Base-by-base conservation (phyloP, 2,888 invertebrate genomes). In the Pyrrhosoma nymphula region DNA sequence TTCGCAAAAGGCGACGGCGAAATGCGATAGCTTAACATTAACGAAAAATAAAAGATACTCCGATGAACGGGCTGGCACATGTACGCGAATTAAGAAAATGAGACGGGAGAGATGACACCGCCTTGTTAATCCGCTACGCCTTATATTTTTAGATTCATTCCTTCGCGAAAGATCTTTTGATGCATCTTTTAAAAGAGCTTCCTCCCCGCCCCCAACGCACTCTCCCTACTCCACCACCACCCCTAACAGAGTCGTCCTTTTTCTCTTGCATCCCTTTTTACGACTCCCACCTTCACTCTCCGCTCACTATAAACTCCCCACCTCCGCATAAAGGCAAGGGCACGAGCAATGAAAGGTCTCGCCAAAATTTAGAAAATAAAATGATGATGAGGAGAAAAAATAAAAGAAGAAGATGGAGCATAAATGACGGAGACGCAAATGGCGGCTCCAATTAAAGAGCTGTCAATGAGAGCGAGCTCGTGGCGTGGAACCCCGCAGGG, bases 361-460 rank as follows among this genome's bases (percentile, higher is more conserved):
- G 60, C 69, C 47, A 18, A 93, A 93, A 69, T 69, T 47, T 93
- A 55, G 69, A 75, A 47, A 82, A 82, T 82, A 35, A 82, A 82
- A 69, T 20, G 20, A 12, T 14, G 60, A 60, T 1, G 12, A 14
- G 1, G 20, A 60, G 12, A 20, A 60, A 60, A 12, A 56, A 56
- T 56, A 56, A 60, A 60, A 60, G 60, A 20, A 0, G 20, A 63
- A 91, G 63, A 69, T 91, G 91, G 82, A 23, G 35, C 35, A 39
- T 89, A 60, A 69, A 93, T 69, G 69, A 93, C 69, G 93, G 93
- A 47, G 93, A 69, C 69, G 26, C 69, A 93, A 93, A 93, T 69
- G 69, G 69, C 69, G 93, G 93, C 93, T 75, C 69, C 69, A 69
- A 93, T 93, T 93, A 93, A 93, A 93, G 93, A 75, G 93, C n/a